Evolutionary conservation across 2,888 invertebrate genomes (phyloP).

Genomic region (Oligia latruncula): DNA sequence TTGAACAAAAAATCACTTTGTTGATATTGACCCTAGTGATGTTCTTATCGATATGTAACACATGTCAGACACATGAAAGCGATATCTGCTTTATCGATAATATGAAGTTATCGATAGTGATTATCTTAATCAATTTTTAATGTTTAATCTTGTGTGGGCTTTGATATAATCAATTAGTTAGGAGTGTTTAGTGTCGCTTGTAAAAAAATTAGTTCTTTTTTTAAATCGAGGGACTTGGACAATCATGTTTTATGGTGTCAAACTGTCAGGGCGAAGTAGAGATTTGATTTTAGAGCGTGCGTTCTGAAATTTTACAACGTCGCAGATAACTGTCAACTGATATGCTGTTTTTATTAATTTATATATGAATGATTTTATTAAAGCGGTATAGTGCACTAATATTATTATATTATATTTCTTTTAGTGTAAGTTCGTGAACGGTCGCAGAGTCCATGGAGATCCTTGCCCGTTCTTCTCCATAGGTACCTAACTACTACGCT

Average conservation of each 20-base stretch:
- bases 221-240: not conserved
- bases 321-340: not conserved
- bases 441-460: too few species aligned
- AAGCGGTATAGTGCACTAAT: not conserved
- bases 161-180: conserved; percentile 40
- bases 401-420: too few species aligned
- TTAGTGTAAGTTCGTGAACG: too few species aligned
- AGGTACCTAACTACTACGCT: too few species aligned
- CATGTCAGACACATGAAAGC: conserved; percentile 35
- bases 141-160: conserved; percentile 47
- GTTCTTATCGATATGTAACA: conserved; percentile 44
- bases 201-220: conserved; percentile 3
- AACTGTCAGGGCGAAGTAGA: too few species aligned
- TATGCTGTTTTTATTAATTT: not conserved
- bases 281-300: not conserved
- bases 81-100: conserved; percentile 43
- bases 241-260: not conserved
- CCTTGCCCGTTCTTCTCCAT: too few species aligned
- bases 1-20: too few species aligned
- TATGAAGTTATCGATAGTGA: conserved; percentile 47
- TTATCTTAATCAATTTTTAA: conserved; percentile 42
- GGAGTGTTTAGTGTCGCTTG: conserved; percentile 14
- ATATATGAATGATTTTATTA: not conserved
- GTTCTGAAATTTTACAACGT: not conserved
- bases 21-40: too few species aligned